Evolutionary conservation across 2,113 vertebrate genomes (phyloP).

Genomic region (Pogonocichla stellata): DNA sequence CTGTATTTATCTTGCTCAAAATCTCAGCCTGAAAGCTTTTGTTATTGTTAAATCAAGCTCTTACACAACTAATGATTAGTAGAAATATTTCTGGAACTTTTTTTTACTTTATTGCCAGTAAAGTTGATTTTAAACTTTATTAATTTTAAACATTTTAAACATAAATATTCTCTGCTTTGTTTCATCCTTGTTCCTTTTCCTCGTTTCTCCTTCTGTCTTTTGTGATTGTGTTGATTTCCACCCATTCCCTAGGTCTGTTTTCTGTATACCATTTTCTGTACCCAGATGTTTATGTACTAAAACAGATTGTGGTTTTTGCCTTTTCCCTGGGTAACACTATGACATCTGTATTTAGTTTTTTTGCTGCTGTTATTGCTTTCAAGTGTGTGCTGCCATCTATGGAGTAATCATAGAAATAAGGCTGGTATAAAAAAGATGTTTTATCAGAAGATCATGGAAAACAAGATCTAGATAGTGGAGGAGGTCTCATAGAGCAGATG

Average conservation of each 20-base stretch:
- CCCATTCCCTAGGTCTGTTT: neutral
- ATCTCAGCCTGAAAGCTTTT: neutral
- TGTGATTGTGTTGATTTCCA: neutral
- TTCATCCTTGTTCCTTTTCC: neutral
- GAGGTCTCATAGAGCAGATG: neutral
- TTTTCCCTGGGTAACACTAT: neutral
- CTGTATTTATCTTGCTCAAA: neutral
- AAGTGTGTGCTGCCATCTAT: conserved; percentile 45
- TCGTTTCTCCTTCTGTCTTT: neutral
- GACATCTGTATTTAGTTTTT: conserved; percentile 9
- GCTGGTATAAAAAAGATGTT: neutral
- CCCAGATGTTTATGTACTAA: neutral
- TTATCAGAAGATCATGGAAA: neutral
- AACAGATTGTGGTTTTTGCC: neutral
- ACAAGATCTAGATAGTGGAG: neutral
- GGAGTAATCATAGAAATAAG: neutral
- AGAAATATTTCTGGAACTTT: conserved; percentile 27
- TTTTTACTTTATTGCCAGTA: neutral
- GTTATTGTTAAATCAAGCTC: neutral
- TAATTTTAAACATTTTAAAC: neutral
- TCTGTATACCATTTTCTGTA: neutral
- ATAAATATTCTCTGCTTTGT: neutral
- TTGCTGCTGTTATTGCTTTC: neutral
- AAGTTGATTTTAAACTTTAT: neutral
- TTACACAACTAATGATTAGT: neutral